Base-by-base conservation (phyloP, 2,888 invertebrate species). In the Mythimna loreyi region DNA sequence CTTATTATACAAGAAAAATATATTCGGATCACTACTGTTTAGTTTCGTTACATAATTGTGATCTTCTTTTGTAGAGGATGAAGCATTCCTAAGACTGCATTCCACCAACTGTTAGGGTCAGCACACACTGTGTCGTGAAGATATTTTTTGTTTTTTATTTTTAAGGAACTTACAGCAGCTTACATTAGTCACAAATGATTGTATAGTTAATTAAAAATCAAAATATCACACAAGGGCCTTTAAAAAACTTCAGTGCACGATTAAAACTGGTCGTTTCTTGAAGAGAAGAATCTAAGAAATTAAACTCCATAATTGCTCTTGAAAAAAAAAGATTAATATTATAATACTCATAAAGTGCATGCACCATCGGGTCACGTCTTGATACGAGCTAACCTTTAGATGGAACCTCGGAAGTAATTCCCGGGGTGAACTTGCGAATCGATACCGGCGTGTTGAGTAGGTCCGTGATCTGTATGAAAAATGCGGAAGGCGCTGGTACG, bases 391-490 rank as follows among this genome's bases (percentile, higher is more conserved):
- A 47, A 59, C 62, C 63, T 25, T 67, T 16, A 71, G 73, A 82
- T 70, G 68, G 75, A 64, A 82, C 77, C 83, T 74, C 82, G 13
- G 33, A 72, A 86, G 88, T 84, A 87, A 90, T 91, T 90, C 90
- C 86, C 86, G 81, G 86, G 86, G 86, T 86, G 88, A 90, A 89
- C 87, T 88, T 87, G 81, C 84, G 86, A 90, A 94, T 94, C 94
- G 92, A 94, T 93, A 90, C 81, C 83, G 86, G 82, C 80, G 86
- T 85, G 86, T 85, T 83, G 87, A 90, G 89, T 86, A 86, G 88
- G 85, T 93, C 90, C 94, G 94, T 94, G 94, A 94, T 93, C 93
- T 92, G 94, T 90, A 89, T 94, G 92, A 94, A 94, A 94, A 94
- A 93, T 93, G 91, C 86, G 90, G 84, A 81, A 80, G 75, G 83